Evolutionary conservation across 1,140 invertebrate genomes (phyloP).

Genomic region (Arion vulgaris): DNA sequence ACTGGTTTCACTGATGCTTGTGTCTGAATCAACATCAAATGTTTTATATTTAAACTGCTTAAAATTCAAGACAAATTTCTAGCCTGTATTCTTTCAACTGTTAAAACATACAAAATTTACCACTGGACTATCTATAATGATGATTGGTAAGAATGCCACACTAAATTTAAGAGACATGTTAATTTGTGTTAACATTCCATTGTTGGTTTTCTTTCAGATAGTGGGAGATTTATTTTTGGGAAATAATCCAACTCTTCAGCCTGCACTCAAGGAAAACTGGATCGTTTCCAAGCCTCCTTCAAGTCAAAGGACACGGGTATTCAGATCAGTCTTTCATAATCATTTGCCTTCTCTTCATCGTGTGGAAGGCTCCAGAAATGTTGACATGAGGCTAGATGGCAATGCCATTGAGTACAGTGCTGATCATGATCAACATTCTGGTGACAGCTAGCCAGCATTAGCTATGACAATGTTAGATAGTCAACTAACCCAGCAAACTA

Average conservation of each 20-base stretch:
- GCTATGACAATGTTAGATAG: too few relatives aligned
- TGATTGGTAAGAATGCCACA: too few relatives aligned
- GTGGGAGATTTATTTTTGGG: conserved; percentile 60
- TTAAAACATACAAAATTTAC: too few relatives aligned
- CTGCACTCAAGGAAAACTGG: conserved; percentile 41
- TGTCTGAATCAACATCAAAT: too few relatives aligned
- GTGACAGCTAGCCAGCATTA: not conserved
- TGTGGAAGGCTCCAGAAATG: conserved; percentile 2
- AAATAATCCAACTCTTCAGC: conserved; percentile 52
- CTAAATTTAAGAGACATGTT: too few relatives aligned
- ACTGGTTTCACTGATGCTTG: too few relatives aligned
- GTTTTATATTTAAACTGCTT: too few relatives aligned
- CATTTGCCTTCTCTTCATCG: not conserved
- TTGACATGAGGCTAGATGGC: conserved; percentile 7
- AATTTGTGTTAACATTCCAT: too few relatives aligned
- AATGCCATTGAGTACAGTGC: not conserved
- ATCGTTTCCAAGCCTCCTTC: conserved; percentile 11
- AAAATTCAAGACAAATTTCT: too few relatives aligned
- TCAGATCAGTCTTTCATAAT: not conserved
- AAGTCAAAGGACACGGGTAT: conserved; percentile 27
- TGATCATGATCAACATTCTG: not conserved
- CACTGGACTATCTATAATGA: too few relatives aligned
- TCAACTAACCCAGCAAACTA: too few relatives aligned
- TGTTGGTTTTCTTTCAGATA: conserved; percentile 43
- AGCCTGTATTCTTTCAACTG: too few relatives aligned